phyloP scores from a whole-genome alignment of 2,797 vertebrate genomes.

The Fratercula arctica region DNA sequence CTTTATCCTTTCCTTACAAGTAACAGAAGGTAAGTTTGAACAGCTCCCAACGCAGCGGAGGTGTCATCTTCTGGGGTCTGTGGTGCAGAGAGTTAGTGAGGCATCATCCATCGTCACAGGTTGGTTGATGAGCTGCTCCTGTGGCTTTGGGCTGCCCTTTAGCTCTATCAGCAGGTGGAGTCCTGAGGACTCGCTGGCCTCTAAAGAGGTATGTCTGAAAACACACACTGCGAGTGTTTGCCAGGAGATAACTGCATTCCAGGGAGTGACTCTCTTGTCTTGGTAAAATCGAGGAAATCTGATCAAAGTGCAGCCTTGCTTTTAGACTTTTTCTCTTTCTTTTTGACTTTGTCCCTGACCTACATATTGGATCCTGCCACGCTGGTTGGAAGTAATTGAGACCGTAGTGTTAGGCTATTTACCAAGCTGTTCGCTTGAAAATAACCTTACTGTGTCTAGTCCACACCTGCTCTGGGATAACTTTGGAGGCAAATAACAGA shows the following conservation, averaged over 20 bases:
- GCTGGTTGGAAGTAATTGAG: conserved; percentile 62
- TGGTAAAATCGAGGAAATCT: conserved; percentile 53
- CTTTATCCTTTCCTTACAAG: neutral
- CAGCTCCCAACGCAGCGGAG: neutral
- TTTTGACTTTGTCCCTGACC: conserved; percentile 72
- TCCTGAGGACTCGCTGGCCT: neutral
- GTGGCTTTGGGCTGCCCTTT: neutral
- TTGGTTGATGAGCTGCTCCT: neutral
- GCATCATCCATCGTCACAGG: neutral
- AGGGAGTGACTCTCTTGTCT: conserved; percentile 58
- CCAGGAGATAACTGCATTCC: conserved; percentile 60
- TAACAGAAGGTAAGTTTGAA: neutral
- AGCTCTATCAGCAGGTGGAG: neutral
- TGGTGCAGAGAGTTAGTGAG: neutral
- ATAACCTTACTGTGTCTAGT: conserved; percentile 52
- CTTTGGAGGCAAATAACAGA: conserved; percentile 17
- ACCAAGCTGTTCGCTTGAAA: conserved; percentile 66
- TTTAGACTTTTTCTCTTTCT: conserved; percentile 39
- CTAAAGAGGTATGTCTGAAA: neutral
- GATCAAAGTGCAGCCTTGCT: conserved; percentile 54
- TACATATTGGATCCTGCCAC: conserved; percentile 58
- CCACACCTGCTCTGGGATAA: conserved; percentile 43
- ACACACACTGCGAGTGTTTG: conserved; percentile 1
- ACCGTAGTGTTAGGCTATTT: conserved; percentile 46
- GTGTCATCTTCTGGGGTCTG: neutral